Evolutionary conservation across 2,888 invertebrate species (phyloP).

Genomic region (Taenaris catops): DNA sequence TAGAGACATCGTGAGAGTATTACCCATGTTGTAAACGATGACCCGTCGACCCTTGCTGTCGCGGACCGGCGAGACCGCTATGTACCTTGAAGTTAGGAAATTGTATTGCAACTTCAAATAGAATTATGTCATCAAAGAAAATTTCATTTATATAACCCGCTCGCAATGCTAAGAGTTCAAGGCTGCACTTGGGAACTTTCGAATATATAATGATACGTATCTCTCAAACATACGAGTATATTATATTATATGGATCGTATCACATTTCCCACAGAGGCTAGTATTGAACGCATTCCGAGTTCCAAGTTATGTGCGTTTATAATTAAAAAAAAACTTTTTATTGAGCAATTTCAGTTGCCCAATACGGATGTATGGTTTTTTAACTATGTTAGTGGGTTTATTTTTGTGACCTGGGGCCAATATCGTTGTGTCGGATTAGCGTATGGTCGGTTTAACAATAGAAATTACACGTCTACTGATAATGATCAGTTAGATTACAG

Average conservation of each 20-base stretch:
- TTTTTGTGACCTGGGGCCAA: constrained; percentile 26
- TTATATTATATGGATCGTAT: constrained; percentile 1
- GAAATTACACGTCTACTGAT: constrained; percentile 2
- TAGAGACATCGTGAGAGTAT: constrained; percentile 36
- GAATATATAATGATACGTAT: constrained; percentile 21
- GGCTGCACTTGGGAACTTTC: constrained; percentile 40
- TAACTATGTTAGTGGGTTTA: constrained; percentile 38
- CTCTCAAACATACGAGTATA: neutral
- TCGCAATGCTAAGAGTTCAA: constrained; percentile 37
- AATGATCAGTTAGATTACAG: too few species aligned
- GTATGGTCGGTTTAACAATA: constrained; percentile 1
- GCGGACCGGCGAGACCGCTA: constrained; percentile 86
- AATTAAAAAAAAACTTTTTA: too few species aligned
- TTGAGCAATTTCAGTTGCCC: too few species aligned
- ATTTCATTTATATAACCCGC: constrained; percentile 25
- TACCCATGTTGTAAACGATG: constrained; percentile 82
- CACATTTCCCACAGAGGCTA: too few species aligned
- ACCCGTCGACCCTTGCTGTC: constrained; percentile 87
- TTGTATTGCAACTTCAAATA: constrained; percentile 21
- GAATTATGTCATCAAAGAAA: constrained; percentile 40
- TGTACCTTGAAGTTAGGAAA: constrained; percentile 74
- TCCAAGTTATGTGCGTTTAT: too few species aligned
- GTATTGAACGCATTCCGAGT: too few species aligned
- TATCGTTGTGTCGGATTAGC: constrained; percentile 10
- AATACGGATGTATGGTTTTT: constrained; percentile 29